phyloP scores from a whole-genome alignment of 2,113 vertebrate genomes.

The Seriola rivoliana region DNA sequence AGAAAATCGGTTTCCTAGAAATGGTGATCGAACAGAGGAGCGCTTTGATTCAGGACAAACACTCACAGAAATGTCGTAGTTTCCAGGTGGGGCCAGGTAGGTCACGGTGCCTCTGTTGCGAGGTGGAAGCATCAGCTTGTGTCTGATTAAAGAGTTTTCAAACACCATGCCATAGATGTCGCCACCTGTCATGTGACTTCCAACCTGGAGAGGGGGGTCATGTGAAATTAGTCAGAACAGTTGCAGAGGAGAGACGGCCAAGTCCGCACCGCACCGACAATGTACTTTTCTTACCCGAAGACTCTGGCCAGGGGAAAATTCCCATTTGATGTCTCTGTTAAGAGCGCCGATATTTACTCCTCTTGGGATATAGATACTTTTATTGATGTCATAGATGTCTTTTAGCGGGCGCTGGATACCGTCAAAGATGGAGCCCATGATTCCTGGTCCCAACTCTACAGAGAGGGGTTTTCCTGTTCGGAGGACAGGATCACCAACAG shows the following conservation, averaged over 20 bases:
- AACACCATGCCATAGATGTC: constrained; percentile 94
- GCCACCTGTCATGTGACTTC: constrained; percentile 96
- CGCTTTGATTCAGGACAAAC: not conserved
- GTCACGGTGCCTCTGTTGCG: constrained; percentile 94
- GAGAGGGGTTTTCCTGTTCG: constrained; percentile 98
- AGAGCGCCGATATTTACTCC: constrained; percentile 96
- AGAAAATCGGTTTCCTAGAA: not conserved
- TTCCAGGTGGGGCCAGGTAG: constrained; percentile 93
- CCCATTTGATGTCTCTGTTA: constrained; percentile 94
- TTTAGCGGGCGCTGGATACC: constrained; percentile 97
- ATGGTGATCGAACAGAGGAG: not conserved
- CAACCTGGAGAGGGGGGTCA: constrained; percentile 83
- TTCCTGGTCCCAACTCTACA: constrained; percentile 96
- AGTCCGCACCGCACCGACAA: not conserved
- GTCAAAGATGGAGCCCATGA: constrained; percentile 99
- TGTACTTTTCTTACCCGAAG: constrained; percentile 85
- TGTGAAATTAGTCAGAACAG: not conserved
- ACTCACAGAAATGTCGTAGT: constrained; percentile 96
- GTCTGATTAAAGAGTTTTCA: constrained; percentile 96
- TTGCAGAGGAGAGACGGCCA: not conserved
- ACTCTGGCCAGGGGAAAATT: constrained; percentile 91
- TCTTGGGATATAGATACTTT: constrained; percentile 98
- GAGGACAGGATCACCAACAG: constrained; percentile 97
- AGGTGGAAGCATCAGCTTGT: constrained; percentile 97
- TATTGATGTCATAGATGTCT: constrained; percentile 93